A percentile compares a stretch with the other conserved stretches of the same genome.
Evolutionary conservation across 2,888 invertebrate genomes (phyloP).

Genomic region (Hypolimnas misippus): DNA sequence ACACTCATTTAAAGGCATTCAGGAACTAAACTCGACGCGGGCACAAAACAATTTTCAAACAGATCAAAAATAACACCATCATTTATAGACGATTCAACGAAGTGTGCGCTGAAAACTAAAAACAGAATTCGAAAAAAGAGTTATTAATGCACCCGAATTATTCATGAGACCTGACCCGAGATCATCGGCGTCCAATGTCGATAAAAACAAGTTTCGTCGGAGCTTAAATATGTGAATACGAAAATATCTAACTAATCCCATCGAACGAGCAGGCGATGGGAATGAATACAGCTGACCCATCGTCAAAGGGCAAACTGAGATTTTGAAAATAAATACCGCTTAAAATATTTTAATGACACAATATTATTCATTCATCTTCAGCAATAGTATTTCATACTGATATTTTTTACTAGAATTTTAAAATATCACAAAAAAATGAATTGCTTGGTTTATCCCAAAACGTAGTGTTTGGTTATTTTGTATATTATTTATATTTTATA

Average conservation of each 20-base stretch:
- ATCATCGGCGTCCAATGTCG: constrained; percentile 21
- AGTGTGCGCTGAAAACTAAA: constrained; percentile 6
- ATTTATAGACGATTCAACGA: too few relatives aligned
- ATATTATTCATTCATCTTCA: too few relatives aligned
- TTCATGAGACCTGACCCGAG: constrained; percentile 28
- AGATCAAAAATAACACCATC: not conserved
- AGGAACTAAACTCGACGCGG: too few relatives aligned
- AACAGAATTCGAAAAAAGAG: constrained; percentile 13
- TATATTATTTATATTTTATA: too few relatives aligned
- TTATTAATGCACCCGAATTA: constrained; percentile 23
- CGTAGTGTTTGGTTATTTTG: too few relatives aligned
- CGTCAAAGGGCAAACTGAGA: constrained; percentile 6
- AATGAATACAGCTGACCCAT: constrained; percentile 25
- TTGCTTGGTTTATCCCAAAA: too few relatives aligned
- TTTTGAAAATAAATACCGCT: not conserved
- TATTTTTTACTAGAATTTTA: too few relatives aligned
- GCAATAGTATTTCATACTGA: too few relatives aligned
- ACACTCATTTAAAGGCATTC: not conserved
- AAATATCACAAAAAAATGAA: too few relatives aligned
- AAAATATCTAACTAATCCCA: constrained; percentile 29
- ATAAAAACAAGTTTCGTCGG: constrained; percentile 26
- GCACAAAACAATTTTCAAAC: too few relatives aligned
- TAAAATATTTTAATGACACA: not conserved
- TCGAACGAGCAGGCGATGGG: constrained; percentile 18
- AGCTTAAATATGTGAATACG: constrained; percentile 31